These are phyloP conservation scores for Phaedon cochleariae DNA, from an alignment of 2,888 invertebrate genomes.

Conservation along the genomic window DNA sequence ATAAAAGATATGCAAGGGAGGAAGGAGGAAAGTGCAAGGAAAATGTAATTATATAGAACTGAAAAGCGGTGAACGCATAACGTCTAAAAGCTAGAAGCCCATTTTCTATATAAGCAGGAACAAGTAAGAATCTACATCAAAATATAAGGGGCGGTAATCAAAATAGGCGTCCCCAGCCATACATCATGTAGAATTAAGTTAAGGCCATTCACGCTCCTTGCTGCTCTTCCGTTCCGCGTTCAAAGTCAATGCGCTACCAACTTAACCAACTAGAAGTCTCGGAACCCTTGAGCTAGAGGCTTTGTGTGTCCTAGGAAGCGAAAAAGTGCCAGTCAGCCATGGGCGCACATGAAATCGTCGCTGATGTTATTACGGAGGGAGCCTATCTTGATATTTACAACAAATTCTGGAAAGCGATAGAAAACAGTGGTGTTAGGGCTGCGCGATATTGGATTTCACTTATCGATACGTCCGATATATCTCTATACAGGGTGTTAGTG, in stretches of 20 bases:
- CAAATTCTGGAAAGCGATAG: no score
- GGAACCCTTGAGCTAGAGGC: background rate
- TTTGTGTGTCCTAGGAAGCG: background rate
- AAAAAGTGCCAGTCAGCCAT: background rate
- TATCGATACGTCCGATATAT: no score
- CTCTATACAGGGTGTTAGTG: no score
- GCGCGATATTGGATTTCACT: no score
- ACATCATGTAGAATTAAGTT: constrained; percentile 24
- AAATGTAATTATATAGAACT: background rate
- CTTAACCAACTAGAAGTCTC: no score
- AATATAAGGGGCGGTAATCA: constrained; percentile 5
- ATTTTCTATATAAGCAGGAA: background rate
- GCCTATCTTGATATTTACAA: no score
- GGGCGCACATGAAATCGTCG: no score
- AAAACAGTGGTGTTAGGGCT: no score
- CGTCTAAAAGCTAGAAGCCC: background rate
- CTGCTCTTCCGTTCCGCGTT: background rate
- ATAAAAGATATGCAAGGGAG: no score
- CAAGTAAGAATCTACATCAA: background rate
- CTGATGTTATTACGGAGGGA: no score
- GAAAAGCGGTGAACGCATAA: background rate
- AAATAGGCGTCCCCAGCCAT: constrained; percentile 7
- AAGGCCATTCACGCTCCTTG: background rate
- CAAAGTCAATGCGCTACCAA: constrained; percentile 4
- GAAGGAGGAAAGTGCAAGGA: constrained; percentile 3